phyloP scores from a whole-genome alignment of 2,888 invertebrate species.

The Calliphora vomitoria region DNA sequence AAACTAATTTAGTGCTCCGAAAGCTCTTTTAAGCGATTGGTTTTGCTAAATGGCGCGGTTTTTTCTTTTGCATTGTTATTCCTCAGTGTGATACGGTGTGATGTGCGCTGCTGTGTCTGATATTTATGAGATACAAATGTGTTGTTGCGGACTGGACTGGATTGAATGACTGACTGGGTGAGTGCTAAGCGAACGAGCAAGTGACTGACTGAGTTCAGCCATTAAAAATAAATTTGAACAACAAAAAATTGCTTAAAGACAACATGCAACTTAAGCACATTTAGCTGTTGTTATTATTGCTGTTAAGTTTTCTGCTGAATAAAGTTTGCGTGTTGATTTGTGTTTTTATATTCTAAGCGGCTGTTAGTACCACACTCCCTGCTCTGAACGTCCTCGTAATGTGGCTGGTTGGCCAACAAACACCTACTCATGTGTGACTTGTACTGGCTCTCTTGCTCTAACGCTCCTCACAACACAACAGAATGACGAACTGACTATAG shows the following conservation, averaged over 20 bases:
- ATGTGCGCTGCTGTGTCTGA: slow-evolving; percentile 1
- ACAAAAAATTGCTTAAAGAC: slow-evolving; percentile 22
- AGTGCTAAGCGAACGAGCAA: background rate
- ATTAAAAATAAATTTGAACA: slow-evolving; percentile 53
- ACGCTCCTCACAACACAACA: background rate
- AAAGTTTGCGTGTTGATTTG: slow-evolving; percentile 66
- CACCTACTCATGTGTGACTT: slow-evolving; percentile 72
- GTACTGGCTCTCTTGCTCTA: slow-evolving; percentile 42
- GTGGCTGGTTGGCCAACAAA: slow-evolving; percentile 56
- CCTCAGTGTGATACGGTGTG: background rate
- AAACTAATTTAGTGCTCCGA: background rate
- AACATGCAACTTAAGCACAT: slow-evolving; percentile 43
- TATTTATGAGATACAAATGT: slow-evolving; percentile 21
- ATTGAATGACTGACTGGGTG: too few relatives aligned
- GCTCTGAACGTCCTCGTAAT: slow-evolving; percentile 23
- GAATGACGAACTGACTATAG: slow-evolving; percentile 35
- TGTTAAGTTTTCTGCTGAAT: slow-evolving; percentile 40
- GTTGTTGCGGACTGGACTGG: slow-evolving; percentile 14
- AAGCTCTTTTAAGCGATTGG: slow-evolving; percentile 20
- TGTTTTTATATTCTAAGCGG: slow-evolving; percentile 2
- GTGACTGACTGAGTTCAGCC: slow-evolving; percentile 60
- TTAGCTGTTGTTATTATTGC: slow-evolving; percentile 2
- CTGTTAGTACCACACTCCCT: slow-evolving; percentile 14
- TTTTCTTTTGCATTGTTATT: background rate
- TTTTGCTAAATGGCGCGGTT: slow-evolving; percentile 13